Evolutionary conservation across 2,113 vertebrate species (phyloP), one percentile per base, ranked within the genome.

Genomic region (Charina bottae): DNA sequence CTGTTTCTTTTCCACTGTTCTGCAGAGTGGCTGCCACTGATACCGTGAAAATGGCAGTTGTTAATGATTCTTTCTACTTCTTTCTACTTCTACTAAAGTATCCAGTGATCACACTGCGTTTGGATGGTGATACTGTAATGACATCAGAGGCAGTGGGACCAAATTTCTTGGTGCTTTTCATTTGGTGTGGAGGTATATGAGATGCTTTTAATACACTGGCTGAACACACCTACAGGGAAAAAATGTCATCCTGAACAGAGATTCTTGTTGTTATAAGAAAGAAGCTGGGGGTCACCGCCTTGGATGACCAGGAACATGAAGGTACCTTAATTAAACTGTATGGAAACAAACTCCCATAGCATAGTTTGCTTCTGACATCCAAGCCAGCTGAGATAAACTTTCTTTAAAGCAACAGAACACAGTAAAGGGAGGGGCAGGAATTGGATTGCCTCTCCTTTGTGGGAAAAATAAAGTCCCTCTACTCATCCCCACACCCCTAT

Each of bases 251-350:
- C 72, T 42, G 72, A 78, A 42, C 6, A 78, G 6, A 21, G 2
- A 78, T 78, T 78, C 7, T 78, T 9, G 1, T 68, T 78, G n/a
- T 78, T 78, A 17, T 78, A 78, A 78, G 72, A 21, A 42, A 78
- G 33, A 21, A 37, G 37, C 7, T 1, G 7, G 33, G 33, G 17
- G 1, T 9, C 17, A 0, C 0, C 24, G 2, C 12, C 23, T 85
- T 85, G 23, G 24, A 85, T 85, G 54, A 85, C 13, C 6, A 55
- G 26, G 49, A 19, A 1, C 26, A 33, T 87, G 28, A 55, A 54
- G 55, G 12, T 8, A 58, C 0, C 1, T 17, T 8, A 24, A 17
- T n/a, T 33, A 54, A 86, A 26, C 28, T 15, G 1, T n/a, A 2
- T 24, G 55, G 28, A 7, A 87, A 33, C 17, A 8, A 56, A 87